Base-by-base conservation (phyloP, 2,888 invertebrate species). In the Calameuta filiformis region DNA sequence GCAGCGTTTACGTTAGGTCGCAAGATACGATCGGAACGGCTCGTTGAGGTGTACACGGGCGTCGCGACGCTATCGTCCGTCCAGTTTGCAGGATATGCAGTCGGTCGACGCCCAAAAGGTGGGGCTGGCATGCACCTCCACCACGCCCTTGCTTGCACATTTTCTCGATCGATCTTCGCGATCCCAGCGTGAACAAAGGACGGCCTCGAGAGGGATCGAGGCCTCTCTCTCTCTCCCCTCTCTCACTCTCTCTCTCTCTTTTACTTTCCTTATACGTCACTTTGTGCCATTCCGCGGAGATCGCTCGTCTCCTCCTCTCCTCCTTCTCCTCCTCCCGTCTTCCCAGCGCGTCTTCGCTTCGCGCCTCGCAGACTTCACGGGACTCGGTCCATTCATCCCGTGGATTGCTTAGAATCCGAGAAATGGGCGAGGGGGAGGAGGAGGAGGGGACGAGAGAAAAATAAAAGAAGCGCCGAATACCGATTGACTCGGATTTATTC, bases 61-160 rank as follows among this genome's bases (percentile, higher is more conserved):
- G 56, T 56, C 56, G 56, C 56, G 56, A 71, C 71, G 34, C 71
- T 71, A 4, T 71, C 31, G 23, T 71, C 15, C 15, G 33, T 34
- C 71, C 33, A 71, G 71, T 71, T 71, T 71, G 15, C 34, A 71
- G 33, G 33, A 71, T 71, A 71, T 31, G 71, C 71, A 31, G 9
- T 34, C 78, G 80, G 86, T 85, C 86, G 85, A 86, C 85, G 87
- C 84, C 85, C 86, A 86, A 81, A 85, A 86, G 87, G 86, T 85
- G 87, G 86, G 85, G 87, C 88, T 56, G 85, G 85, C 83, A 82
- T 84, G 83, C 84, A 83, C 78, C 82, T 82, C 83, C 87, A 87
- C 89, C 88, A 89, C 89, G 88, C 89, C 89, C 85, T 87, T 56
- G 56, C 56, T 56, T 82, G 81, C 77, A 82, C 82, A 81, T 81